Evolutionary conservation across 2,113 vertebrate species (phyloP).

Genomic region (Anseranas semipalmata): DNA sequence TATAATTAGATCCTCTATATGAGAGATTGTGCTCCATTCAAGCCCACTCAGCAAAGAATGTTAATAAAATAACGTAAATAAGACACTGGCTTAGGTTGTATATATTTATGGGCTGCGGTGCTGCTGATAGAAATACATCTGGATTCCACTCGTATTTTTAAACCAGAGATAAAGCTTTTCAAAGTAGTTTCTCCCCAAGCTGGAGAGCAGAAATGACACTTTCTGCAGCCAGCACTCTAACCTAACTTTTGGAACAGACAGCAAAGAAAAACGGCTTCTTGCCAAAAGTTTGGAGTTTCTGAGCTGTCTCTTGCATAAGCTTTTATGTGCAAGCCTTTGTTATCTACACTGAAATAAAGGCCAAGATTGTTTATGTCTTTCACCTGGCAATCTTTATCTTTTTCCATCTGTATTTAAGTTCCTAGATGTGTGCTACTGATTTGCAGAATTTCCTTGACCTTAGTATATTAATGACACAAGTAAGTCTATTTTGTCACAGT

Average conservation of each 20-base stretch:
- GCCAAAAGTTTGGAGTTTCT: background rate
- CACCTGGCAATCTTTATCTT: background rate
- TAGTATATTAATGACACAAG: background rate
- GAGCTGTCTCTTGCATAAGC: background rate
- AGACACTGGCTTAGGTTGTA: background rate
- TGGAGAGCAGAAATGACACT: background rate
- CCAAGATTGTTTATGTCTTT: slow-evolving; percentile 2
- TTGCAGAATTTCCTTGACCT: background rate
- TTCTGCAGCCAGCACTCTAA: background rate
- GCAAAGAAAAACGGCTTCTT: background rate
- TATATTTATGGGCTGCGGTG: background rate
- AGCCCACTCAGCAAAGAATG: slow-evolving; percentile 66
- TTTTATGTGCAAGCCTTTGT: background rate
- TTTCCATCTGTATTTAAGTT: background rate
- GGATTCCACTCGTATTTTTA: background rate
- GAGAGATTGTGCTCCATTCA: slow-evolving; percentile 51
- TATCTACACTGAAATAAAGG: slow-evolving; percentile 8
- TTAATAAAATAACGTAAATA: slow-evolving; percentile 61
- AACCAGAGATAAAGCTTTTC: slow-evolving; percentile 26
- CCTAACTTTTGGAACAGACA: slow-evolving; percentile 37
- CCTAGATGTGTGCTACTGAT: background rate
- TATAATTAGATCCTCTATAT: slow-evolving; percentile 76
- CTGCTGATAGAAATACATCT: background rate
- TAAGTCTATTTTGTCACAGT: background rate
- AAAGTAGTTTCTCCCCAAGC: background rate